A percentile compares a stretch with the other conserved stretches of the same genome.
These are phyloP conservation scores for Agriotes lineatus DNA, from an alignment of 2,888 invertebrate genomes.

Conservation along the genomic window DNA sequence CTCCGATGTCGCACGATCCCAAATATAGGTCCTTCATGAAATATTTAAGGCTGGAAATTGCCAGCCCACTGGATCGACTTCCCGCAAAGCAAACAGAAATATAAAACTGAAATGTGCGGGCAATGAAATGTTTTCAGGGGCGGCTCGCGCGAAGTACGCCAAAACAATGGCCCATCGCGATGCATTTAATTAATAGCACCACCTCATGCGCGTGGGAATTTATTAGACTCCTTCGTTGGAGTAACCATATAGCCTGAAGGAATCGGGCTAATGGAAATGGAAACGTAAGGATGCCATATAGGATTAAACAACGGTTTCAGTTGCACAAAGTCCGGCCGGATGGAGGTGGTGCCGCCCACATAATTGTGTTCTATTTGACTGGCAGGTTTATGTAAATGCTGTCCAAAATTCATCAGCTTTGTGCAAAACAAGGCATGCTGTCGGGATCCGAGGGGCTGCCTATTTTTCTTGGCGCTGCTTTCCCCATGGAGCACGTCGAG, in stretches of 20 bases:
- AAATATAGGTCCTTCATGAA: slow-evolving; percentile 1
- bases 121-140: not conserved
- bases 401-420: not conserved
- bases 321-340: slow-evolving; percentile 24
- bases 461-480: too few relatives aligned
- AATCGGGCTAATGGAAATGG: slow-evolving; percentile 29
- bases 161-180: not conserved
- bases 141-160: not conserved
- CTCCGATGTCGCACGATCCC: not conserved
- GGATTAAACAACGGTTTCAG: slow-evolving; percentile 28
- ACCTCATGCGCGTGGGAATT: not conserved
- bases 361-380: slow-evolving; percentile 25
- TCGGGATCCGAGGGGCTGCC: too few relatives aligned
- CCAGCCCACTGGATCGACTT: not conserved
- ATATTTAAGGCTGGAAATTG: slow-evolving; percentile 5
- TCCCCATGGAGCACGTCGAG: too few relatives aligned
- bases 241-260: slow-evolving; percentile 28
- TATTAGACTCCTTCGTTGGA: not conserved
- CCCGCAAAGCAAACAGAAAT: not conserved
- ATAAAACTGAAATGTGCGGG: not conserved
- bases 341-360: slow-evolving; percentile 7
- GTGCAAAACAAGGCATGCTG: slow-evolving; percentile 9
- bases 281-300: slow-evolving; percentile 25
- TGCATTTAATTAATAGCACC: slow-evolving; percentile 25
- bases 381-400: slow-evolving; percentile 17